phyloP scores from a whole-genome alignment of 2,888 invertebrate genomes.

The Drosophila infuscata region DNA sequence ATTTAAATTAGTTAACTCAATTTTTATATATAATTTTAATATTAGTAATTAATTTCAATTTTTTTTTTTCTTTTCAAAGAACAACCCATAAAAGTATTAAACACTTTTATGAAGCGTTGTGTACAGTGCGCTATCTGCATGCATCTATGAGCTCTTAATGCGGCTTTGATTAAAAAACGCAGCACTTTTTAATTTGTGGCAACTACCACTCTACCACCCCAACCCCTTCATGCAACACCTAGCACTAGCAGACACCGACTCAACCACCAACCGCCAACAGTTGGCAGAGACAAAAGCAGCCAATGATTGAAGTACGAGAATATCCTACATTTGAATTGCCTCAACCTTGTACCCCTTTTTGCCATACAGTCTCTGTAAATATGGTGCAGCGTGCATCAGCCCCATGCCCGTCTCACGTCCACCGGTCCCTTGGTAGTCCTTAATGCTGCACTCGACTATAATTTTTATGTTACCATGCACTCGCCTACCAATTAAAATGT shows the following conservation, averaged over 20 bases:
- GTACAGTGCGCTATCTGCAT: slow-evolving; percentile 15
- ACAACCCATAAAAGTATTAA: background rate
- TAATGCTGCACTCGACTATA: slow-evolving; percentile 66
- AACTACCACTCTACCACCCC: slow-evolving; percentile 31
- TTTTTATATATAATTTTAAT: background rate
- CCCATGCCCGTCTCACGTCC: background rate
- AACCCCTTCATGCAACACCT: slow-evolving; percentile 41
- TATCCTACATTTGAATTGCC: slow-evolving; percentile 79
- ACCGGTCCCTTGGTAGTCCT: slow-evolving; percentile 25
- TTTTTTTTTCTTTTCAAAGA: background rate
- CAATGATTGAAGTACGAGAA: slow-evolving; percentile 69
- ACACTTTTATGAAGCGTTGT: slow-evolving; percentile 30
- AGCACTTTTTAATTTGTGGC: slow-evolving; percentile 79
- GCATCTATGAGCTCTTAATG: slow-evolving; percentile 62
- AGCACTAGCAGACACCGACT: slow-evolving; percentile 12
- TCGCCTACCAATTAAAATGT: slow-evolving; percentile 82
- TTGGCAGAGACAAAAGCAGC: slow-evolving; percentile 61
- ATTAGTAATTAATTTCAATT: background rate
- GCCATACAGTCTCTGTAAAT: slow-evolving; percentile 56
- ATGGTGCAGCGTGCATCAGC: slow-evolving; percentile 26
- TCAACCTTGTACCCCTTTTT: slow-evolving; percentile 46
- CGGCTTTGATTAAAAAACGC: slow-evolving; percentile 80
- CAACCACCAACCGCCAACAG: slow-evolving; percentile 2
- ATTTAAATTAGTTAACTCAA: background rate
- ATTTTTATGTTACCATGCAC: slow-evolving; percentile 81